Evolutionary conservation across 2,797 vertebrate species (phyloP).

Genomic region (Pogoniulus pusillus): DNA sequence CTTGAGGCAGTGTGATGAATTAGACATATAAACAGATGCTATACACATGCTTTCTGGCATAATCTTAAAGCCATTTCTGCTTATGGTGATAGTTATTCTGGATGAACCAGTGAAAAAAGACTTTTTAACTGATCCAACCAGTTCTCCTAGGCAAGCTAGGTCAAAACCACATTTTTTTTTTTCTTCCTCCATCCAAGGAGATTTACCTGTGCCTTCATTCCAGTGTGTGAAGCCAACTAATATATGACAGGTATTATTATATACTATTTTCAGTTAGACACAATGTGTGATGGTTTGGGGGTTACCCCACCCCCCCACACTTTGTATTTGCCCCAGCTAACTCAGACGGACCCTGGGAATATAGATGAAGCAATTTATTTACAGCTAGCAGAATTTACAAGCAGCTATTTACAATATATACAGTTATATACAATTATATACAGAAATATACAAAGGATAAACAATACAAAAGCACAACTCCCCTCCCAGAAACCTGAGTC

Average conservation of each 20-base stretch:
- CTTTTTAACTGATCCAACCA: background rate
- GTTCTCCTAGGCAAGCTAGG: background rate
- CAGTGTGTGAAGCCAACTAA: background rate
- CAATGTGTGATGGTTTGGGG: too few relatives aligned
- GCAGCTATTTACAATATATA: too few relatives aligned
- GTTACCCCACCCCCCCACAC: too few relatives aligned
- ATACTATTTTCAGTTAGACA: background rate
- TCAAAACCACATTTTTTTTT: background rate
- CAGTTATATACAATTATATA: too few relatives aligned
- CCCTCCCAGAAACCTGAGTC: too few relatives aligned
- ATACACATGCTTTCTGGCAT: background rate
- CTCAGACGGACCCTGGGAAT: too few relatives aligned
- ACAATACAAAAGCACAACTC: too few relatives aligned
- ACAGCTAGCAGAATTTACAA: too few relatives aligned
- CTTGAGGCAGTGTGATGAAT: background rate
- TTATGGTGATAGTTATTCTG: background rate
- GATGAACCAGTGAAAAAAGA: background rate
- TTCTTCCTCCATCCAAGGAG: background rate
- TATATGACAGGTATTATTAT: background rate
- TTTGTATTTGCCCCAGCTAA: too few relatives aligned
- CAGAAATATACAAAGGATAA: too few relatives aligned
- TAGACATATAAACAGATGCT: background rate
- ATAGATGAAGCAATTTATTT: too few relatives aligned
- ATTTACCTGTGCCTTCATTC: background rate
- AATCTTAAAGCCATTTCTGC: background rate